Evolutionary conservation across 2,797 vertebrate genomes (phyloP).

Genomic region (Myotis daubentonii): DNA sequence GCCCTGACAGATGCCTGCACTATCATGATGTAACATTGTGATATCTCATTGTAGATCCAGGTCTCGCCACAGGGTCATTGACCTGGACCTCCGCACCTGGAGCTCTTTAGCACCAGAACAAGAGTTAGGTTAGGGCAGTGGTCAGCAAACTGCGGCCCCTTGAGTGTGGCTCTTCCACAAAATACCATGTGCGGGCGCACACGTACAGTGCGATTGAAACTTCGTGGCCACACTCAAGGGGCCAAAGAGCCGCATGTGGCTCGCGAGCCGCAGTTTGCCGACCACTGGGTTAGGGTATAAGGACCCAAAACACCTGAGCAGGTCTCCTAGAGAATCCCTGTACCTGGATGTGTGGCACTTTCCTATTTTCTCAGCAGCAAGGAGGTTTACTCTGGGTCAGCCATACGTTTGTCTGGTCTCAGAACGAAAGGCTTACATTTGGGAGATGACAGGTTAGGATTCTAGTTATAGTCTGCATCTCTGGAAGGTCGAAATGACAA

Average conservation of each 20-base stretch:
- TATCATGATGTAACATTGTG: neutral
- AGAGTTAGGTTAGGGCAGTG: neutral
- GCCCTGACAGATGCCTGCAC: neutral
- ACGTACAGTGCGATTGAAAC: no score
- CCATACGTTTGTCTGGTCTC: neutral
- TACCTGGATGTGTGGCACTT: neutral
- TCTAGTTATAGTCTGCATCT: neutral
- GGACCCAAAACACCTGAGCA: neutral
- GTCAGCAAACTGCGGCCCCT: no score
- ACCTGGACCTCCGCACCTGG: neutral
- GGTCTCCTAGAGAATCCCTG: neutral
- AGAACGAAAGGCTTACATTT: constrained; percentile 28
- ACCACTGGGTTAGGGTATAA: neutral
- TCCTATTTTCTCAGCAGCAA: constrained; percentile 33
- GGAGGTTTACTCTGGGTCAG: constrained; percentile 29
- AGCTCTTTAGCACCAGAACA: neutral
- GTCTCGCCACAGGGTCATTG: neutral
- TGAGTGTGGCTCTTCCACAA: no score
- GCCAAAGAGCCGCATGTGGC: no score
- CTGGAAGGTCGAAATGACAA: constrained; percentile 24
- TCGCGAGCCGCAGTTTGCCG: no score
- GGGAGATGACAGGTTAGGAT: neutral
- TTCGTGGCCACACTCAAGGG: no score
- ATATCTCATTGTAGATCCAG: neutral
- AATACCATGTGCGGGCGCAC: no score